Evolutionary conservation across 1,140 invertebrate genomes (phyloP).

Genomic region (Caenorhabditis inopinata): DNA sequence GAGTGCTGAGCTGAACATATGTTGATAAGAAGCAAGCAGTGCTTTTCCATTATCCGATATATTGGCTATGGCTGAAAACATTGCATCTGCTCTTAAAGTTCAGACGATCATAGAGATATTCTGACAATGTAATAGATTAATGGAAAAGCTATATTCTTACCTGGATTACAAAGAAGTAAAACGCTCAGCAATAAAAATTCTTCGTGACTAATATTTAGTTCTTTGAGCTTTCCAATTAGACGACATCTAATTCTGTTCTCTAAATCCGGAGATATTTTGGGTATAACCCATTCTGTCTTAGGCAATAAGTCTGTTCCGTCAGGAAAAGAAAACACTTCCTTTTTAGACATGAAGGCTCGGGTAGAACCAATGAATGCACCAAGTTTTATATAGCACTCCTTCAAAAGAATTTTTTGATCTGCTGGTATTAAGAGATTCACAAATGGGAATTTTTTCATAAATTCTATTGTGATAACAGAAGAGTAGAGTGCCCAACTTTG

Average conservation of each 20-base stretch:
- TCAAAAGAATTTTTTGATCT: not conserved
- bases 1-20: not conserved
- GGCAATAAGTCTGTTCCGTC: not conserved
- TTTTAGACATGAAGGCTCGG: not conserved
- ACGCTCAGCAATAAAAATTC: not conserved
- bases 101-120: not conserved
- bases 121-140: too few species aligned
- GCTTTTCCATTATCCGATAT: not conserved
- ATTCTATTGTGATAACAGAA: not conserved
- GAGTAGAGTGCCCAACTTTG: not conserved
- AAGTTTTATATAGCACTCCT: not conserved
- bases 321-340: not conserved
- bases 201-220: not conserved
- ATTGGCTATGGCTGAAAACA: not conserved
- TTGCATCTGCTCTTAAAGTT: not conserved
- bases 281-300: not conserved
- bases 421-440: not conserved
- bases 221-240: not conserved
- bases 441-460: conserved; percentile 2
- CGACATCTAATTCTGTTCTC: not conserved
- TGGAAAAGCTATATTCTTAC: too few species aligned
- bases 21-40: not conserved
- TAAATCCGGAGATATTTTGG: not conserved
- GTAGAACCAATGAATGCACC: not conserved
- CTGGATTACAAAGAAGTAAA: not conserved